A percentile compares a stretch with the other conserved stretches of the same genome.
phyloP scores from a whole-genome alignment of 1,140 invertebrate genomes.

The Ceratoteleas bidentatus region DNA sequence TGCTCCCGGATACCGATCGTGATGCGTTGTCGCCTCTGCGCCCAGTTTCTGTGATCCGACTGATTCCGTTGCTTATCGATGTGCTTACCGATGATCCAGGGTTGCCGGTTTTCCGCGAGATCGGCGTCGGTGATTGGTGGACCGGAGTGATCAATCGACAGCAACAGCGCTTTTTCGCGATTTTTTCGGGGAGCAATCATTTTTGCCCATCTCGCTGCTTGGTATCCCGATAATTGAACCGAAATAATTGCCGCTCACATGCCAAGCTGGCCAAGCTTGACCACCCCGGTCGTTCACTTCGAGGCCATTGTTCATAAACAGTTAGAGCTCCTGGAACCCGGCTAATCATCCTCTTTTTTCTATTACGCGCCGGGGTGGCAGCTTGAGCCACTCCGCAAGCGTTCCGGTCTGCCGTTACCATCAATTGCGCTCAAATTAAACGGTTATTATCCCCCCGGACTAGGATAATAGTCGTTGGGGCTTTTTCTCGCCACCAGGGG shows the following conservation, averaged over 20 bases:
- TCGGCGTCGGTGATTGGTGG: too few species aligned
- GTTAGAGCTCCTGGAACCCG: slow-evolving; percentile 8
- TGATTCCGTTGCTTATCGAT: too few species aligned
- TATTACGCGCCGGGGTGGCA: slow-evolving; percentile 23
- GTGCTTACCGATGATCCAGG: too few species aligned
- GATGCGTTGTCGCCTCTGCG: too few species aligned
- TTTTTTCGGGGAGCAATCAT: too few species aligned
- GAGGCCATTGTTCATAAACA: slow-evolving; percentile 20
- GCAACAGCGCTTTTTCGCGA: too few species aligned
- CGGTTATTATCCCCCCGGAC: slow-evolving; percentile 29
- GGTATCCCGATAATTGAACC: too few species aligned
- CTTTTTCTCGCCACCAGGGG: slow-evolving; percentile 4
- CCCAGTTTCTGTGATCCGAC: too few species aligned
- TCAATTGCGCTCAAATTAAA: slow-evolving; percentile 40
- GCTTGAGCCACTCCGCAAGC: slow-evolving; percentile 27
- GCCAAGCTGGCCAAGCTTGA: neutral
- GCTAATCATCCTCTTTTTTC: slow-evolving; percentile 39
- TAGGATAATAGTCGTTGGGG: slow-evolving; percentile 28
- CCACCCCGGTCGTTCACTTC: slow-evolving; percentile 2
- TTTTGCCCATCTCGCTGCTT: too few species aligned
- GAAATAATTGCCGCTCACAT: too few species aligned
- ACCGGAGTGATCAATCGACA: too few species aligned
- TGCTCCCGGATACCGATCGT: neutral
- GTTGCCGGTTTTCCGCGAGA: too few species aligned
- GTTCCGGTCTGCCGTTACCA: slow-evolving; percentile 21